Evolutionary conservation across 2,888 invertebrate species (phyloP).

Genomic region (Mesorhabditis sp.): DNA sequence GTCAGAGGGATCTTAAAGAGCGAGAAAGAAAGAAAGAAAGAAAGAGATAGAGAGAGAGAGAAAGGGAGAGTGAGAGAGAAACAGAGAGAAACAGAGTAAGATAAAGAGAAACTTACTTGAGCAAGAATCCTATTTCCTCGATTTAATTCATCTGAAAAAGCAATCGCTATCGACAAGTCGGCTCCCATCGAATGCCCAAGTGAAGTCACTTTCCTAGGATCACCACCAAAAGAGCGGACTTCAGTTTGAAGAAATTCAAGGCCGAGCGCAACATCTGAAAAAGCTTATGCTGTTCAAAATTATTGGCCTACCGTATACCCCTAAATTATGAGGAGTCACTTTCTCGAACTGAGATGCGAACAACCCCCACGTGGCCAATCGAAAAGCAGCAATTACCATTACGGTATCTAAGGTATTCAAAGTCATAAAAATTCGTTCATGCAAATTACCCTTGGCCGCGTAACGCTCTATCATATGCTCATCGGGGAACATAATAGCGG

Average conservation of each 20-base stretch:
- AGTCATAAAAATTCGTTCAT: background rate
- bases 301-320: background rate
- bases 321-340: background rate
- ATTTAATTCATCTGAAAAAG: background rate
- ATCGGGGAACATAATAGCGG: conserved; percentile 3
- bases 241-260: background rate
- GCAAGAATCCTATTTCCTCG: background rate
- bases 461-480: background rate
- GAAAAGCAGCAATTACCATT: background rate
- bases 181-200: background rate
- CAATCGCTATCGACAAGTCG: background rate
- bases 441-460: background rate
- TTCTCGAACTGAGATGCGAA: background rate
- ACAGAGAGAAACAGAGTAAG: background rate
- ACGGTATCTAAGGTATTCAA: background rate
- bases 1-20: too few relatives aligned
- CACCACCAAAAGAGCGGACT: background rate
- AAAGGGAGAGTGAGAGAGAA: too few relatives aligned
- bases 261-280: background rate
- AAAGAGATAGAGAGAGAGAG: too few relatives aligned
- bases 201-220: background rate
- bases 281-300: background rate
- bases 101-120: background rate
- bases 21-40: too few relatives aligned
- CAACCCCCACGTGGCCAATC: background rate